Base-by-base conservation (phyloP, 23 tunicate genomes). In the Pegea sp. region DNA sequence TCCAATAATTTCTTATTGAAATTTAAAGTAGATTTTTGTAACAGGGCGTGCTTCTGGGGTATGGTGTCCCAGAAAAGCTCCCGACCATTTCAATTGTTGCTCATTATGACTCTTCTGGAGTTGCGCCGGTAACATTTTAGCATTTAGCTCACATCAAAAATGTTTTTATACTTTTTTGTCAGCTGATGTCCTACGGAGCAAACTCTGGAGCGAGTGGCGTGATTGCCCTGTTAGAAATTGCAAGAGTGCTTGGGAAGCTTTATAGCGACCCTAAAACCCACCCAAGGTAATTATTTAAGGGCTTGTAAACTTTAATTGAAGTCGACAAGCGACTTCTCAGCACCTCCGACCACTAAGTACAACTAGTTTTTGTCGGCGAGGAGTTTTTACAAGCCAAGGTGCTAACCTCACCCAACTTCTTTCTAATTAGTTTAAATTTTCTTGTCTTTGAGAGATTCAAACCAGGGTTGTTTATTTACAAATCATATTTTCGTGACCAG, bases 71-170 rank as follows among this genome's bases (percentile, higher is more conserved):
- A 25, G 80, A 81, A 31, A 74, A 81, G 28, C 75, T 81, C 1
- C 93, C 93, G n/a, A 72, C 81, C 8, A 72, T 81, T 46, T 80
- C 81, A 3, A 42, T 81, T 33, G 93, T 81, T 55, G 81, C 93
- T 54, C 93, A 81, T 52, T 81, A 72, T 49, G 93, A 81, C 48
- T 54, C 93, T 3, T 81, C 58, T 61, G 93, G 93, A 23, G 34
- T 81, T 34, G 81, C 93, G 2, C 93, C 93, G 34, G 93, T 81
- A 56, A 59, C 75, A 49, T 30, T 28, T 30, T 18, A 4, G 4
- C 43, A 18, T 7, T 24, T 7, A 27, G 49, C 26, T 24, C 7
- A 56, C 11, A 6, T 27, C 49, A 28, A 6, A 24, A 19, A 24
- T 56, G 49, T 56, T 8, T 21, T n/a, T 44, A 49, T 19, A 19